Evolutionary conservation across 2,113 vertebrate genomes (phyloP).

Genomic region (Psittacula cyanocephala): DNA sequence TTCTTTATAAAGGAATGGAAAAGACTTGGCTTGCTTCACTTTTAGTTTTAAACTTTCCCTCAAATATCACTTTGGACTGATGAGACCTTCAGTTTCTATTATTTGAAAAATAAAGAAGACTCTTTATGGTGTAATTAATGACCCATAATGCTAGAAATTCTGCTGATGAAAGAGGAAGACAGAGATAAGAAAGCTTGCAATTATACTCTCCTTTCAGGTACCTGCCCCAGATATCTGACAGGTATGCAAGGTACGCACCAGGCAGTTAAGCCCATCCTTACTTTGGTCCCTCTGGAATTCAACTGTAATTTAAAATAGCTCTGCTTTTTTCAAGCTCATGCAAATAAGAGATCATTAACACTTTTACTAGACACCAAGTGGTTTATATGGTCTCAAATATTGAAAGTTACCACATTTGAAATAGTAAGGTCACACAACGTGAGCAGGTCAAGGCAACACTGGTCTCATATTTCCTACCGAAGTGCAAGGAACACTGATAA

Average conservation of each 20-base stretch:
- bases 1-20: not conserved
- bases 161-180: not conserved
- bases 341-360: not conserved
- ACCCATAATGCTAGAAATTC: not conserved
- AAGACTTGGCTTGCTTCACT: not conserved
- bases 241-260: not conserved
- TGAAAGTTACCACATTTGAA: not conserved
- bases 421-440: not conserved
- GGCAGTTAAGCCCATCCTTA: not conserved
- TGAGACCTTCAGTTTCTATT: not conserved
- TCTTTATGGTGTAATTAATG: not conserved
- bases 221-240: not conserved
- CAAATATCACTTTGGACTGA: not conserved
- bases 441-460: not conserved
- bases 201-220: not conserved
- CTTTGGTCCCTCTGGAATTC: not conserved
- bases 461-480: accelerated
- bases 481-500: not conserved
- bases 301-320: not conserved
- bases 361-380: not conserved
- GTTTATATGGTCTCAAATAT: not conserved
- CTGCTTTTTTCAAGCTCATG: not conserved
- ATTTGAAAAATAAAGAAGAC: not conserved
- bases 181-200: not conserved
- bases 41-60: not conserved